Evolutionary conservation across 2,113 vertebrate genomes (phyloP), one percentile per base, ranked within the genome.

Genomic region (Mugil cephalus): DNA sequence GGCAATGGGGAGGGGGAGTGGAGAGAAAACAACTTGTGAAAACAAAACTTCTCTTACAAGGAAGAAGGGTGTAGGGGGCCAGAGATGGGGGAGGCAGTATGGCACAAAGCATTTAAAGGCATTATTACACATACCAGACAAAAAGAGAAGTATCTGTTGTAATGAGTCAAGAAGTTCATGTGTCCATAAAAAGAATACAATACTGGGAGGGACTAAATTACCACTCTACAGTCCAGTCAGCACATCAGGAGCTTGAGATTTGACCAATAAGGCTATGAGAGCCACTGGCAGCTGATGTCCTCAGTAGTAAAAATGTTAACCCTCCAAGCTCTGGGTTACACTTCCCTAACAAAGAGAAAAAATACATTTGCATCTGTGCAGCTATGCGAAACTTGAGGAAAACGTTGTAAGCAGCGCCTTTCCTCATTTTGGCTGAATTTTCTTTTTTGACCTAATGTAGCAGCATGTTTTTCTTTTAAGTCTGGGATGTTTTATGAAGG

Each of bases 21-120:
- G 68, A 78, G 79, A 82, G 77, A 88, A 91, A 92, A 87, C 70
- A 90, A 92, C 84, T 90, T 88, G 85, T 89, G 78, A 89, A 91
- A 93, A 92, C 82, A 91, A 69, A 89, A 85, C 77, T 89, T 87
- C 84, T 91, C 84, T 89, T 77, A 87, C 83, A 85, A 68, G 59
- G 74, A 86, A 61, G 79, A 87, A 86, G 81, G 74, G 77, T 70
- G 64, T 36, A 61, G 69, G 71, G 69, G 77, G 83, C 50, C 74
- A 71, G 59, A 74, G 55, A 79, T 18, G 66, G 68, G 58, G 82
- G 53, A 69, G 48, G 56, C 47, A 69, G 65, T 39, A 43, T 35
- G 40, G 68, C 3, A 30, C 24, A 3, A 74, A 53, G 11, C 59
- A 40, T 46, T 68, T 58, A 58, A 54, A 56, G 21, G 43, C 38